Evolutionary conservation across 2,888 invertebrate genomes (phyloP), one percentile per base, ranked within the genome.

Genomic region (Lasioglossum pauxillum): DNA sequence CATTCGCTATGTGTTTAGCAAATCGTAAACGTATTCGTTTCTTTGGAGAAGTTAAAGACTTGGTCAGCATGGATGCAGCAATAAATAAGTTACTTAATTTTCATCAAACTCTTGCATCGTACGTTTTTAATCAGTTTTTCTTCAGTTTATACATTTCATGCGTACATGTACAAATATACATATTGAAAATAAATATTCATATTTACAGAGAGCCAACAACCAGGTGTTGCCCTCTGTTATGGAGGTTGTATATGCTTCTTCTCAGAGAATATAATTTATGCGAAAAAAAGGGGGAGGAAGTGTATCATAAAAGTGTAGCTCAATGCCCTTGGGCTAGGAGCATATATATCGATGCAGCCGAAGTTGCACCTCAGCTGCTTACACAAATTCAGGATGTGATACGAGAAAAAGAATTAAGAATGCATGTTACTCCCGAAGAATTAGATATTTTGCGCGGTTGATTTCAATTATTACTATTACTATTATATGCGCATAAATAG

Each of bases 341-440:
- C 7, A 94, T 97, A 71, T 97, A 97, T 90, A 96, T 97, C 88
- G 97, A 97, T 93, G 97, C 97, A 5, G 96, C 97, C 1, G 96
- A 96, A 88, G 96, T 96, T 90, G 96, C 97, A 64, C 97, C 97
- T 53, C 95, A 95, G 88, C 88, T 94, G 83, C 88, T 95, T 86
- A 95, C 96, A 1, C 97, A 97, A 95, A 96, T 98, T 89, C 97
- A 97, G 92, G 98, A 98, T 95, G 95, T 97, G 82, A 96, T 98
- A 92, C 97, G 97, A 78, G 98, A 98, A 93, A 97, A 97, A 92
- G 97, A 97, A 93, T 95, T 98, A 85, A 96, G 98, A 78, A 96
- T 97, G 91, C 98, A 97, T 95, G 97, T 98, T 72, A 96, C 98
- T 72, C 97, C 97, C 0, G 97, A 98, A 94, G 98, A 98, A 95